A percentile compares a stretch with the other conserved stretches of the same genome.
These are phyloP conservation scores for Irena cyanogastra DNA, from an alignment of 2,113 vertebrate genomes.

Conservation along the genomic window DNA sequence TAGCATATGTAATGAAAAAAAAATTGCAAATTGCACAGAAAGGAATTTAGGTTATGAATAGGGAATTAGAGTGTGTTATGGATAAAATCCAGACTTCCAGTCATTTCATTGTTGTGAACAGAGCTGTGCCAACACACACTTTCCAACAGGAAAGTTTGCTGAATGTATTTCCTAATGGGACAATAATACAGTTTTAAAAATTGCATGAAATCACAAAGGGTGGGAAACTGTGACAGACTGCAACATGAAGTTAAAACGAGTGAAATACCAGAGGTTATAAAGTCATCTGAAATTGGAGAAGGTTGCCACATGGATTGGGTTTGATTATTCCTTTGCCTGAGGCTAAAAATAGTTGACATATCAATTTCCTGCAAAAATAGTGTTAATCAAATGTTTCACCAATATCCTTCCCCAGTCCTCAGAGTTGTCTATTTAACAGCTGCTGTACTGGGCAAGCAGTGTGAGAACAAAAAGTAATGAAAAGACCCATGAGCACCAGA, in stretches of 20 bases:
- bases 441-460: slow-evolving; percentile 29
- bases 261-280: background rate
- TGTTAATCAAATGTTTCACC: slow-evolving; percentile 1
- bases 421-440: slow-evolving; percentile 4
- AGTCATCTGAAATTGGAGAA: background rate
- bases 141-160: background rate
- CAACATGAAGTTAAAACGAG: background rate
- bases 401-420: background rate
- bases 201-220: background rate
- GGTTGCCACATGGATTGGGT: background rate
- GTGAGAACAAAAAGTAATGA: slow-evolving; percentile 12
- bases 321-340: slow-evolving; percentile 3
- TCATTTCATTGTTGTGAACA: background rate
- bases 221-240: background rate
- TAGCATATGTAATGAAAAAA: background rate
- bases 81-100: background rate
- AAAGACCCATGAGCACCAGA: background rate
- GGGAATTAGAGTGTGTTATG: background rate
- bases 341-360: background rate
- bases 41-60: background rate
- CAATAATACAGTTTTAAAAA: background rate
- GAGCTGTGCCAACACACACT: background rate
- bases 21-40: background rate
- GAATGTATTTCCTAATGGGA: background rate
- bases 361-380: background rate